These are phyloP conservation scores for Stenodema calcarata DNA, from an alignment of 2,888 invertebrate species.

Conservation along the genomic window DNA sequence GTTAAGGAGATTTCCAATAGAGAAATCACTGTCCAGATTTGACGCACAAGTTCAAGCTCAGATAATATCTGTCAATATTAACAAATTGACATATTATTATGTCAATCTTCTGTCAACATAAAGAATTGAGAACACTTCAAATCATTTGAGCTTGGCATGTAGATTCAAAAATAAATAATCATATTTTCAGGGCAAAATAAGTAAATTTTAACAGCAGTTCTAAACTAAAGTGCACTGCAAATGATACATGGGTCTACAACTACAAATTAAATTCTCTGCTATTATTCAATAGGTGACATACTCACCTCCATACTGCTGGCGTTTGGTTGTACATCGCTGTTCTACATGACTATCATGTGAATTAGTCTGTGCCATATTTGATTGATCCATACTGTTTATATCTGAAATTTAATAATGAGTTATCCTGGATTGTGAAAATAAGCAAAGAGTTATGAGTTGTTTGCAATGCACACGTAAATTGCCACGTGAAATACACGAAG, in stretches of 20 bases:
- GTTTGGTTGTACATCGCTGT: conserved; percentile 50
- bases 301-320: conserved; percentile 40
- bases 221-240: background rate
- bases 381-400: conserved; percentile 48
- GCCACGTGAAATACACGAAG: no score
- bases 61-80: no score
- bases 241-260: background rate
- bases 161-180: no score
- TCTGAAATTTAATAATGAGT: conserved; percentile 32
- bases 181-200: background rate
- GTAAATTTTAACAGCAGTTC: background rate
- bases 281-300: background rate
- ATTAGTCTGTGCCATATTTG: conserved; percentile 46
- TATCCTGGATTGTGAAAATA: background rate
- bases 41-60: no score
- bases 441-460: background rate
- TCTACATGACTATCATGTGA: conserved; percentile 50
- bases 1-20: no score
- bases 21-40: no score
- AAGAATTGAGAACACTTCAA: no score
- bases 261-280: background rate
- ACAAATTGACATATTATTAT: no score
- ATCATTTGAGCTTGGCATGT: no score
- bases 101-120: no score
- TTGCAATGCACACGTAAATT: no score